Evolutionary conservation across 2,797 vertebrate genomes (phyloP).

Genomic region (Lindbergichthys nudifrons): DNA sequence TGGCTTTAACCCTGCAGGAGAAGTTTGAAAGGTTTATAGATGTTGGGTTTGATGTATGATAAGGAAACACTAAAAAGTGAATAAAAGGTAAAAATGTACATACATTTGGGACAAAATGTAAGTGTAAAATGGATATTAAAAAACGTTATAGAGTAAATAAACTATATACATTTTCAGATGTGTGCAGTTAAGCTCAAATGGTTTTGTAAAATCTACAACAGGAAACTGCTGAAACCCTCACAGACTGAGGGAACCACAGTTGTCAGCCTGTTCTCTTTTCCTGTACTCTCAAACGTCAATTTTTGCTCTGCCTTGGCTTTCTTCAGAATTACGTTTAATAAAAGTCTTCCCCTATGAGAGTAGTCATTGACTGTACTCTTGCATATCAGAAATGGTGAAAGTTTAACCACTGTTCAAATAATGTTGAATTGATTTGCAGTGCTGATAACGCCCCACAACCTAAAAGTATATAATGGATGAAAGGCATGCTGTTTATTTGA

Average conservation of each 20-base stretch:
- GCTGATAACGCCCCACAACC: too few relatives aligned
- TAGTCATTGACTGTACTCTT: not conserved
- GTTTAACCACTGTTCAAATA: not conserved
- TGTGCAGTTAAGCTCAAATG: conserved; percentile 23
- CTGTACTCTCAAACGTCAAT: conserved; percentile 39
- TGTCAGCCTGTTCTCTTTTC: conserved; percentile 63
- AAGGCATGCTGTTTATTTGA: not conserved
- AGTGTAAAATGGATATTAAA: not conserved
- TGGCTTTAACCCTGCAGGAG: too few relatives aligned
- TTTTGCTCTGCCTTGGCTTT: conserved; percentile 10
- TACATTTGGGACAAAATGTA: too few relatives aligned
- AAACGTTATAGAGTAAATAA: not conserved
- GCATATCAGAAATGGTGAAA: not conserved
- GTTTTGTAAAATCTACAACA: conserved; percentile 48
- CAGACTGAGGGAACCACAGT: conserved; percentile 50
- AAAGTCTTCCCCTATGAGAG: not conserved
- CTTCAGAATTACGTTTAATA: not conserved
- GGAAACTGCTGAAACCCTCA: conserved; percentile 52
- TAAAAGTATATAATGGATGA: too few relatives aligned
- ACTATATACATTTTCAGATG: not conserved
- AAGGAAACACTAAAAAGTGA: too few relatives aligned
- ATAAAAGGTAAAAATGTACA: too few relatives aligned
- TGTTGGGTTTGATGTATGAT: too few relatives aligned
- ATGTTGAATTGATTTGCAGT: too few relatives aligned
- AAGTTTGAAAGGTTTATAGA: too few relatives aligned